These are phyloP conservation scores for Pseudomugil gertrudae DNA, from an alignment of 2,797 vertebrate genomes.

Conservation along the genomic window DNA sequence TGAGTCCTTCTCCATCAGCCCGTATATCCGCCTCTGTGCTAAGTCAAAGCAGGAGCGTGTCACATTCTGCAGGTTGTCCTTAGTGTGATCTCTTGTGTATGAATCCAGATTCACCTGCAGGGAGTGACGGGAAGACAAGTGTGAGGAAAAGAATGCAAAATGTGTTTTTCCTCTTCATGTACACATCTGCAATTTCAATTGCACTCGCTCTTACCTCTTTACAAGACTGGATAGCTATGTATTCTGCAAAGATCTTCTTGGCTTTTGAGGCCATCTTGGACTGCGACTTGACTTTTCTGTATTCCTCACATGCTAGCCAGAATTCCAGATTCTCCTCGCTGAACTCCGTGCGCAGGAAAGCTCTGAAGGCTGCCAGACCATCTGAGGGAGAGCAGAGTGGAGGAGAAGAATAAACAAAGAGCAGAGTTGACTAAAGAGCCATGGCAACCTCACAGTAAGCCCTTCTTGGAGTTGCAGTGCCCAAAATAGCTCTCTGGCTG, in stretches of 20 bases:
- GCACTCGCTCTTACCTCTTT: slow-evolving; percentile 84
- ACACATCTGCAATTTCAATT: background rate
- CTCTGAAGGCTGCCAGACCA: slow-evolving; percentile 93
- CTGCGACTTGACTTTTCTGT: slow-evolving; percentile 96
- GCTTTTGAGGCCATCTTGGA: slow-evolving; percentile 97
- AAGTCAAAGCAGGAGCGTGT: slow-evolving; percentile 92
- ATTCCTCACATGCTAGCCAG: slow-evolving; percentile 98
- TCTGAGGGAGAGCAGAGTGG: slow-evolving; percentile 81
- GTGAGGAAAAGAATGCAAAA: background rate
- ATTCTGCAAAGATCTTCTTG: slow-evolving; percentile 96
- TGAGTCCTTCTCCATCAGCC: slow-evolving; percentile 98
- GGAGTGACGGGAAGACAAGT: background rate
- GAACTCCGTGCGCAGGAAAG: slow-evolving; percentile 97
- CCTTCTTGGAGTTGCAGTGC: slow-evolving; percentile 52
- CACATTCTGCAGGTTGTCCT: slow-evolving; percentile 94
- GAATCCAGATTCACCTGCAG: slow-evolving; percentile 95
- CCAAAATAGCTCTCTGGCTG: slow-evolving; percentile 64
- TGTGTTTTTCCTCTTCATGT: background rate
- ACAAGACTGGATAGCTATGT: slow-evolving; percentile 97
- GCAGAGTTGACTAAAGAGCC: slow-evolving; percentile 68
- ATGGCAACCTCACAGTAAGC: slow-evolving; percentile 76
- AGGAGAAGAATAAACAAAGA: slow-evolving; percentile 64
- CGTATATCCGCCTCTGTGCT: slow-evolving; percentile 94
- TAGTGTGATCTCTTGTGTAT: slow-evolving; percentile 94
- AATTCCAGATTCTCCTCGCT: slow-evolving; percentile 99